phyloP scores from a whole-genome alignment of 1,140 invertebrate species.

The Leptinotarsa texana region DNA sequence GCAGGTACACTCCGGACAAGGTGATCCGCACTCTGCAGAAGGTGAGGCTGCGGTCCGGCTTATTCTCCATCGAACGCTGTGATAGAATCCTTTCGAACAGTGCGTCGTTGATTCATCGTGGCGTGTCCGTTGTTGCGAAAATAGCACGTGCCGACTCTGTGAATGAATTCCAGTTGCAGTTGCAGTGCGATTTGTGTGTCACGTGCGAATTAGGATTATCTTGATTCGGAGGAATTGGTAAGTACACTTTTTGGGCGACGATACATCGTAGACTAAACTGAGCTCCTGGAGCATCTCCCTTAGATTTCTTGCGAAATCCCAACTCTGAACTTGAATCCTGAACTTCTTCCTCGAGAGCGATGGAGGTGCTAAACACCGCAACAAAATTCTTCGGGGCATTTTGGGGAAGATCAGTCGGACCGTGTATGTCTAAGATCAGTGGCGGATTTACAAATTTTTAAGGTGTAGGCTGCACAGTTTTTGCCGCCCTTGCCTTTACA shows the following conservation, averaged over 20 bases:
- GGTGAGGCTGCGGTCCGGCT: slow-evolving; percentile 19
- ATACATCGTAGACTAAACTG: too few relatives aligned
- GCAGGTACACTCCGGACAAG: not conserved
- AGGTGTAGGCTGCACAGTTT: too few relatives aligned
- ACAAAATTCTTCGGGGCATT: too few relatives aligned
- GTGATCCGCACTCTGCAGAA: slow-evolving; percentile 21
- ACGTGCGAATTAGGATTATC: not conserved
- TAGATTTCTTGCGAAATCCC: too few relatives aligned
- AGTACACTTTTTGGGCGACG: not conserved
- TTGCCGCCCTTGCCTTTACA: too few relatives aligned
- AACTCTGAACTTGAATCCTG: too few relatives aligned
- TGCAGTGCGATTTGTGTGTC: slow-evolving; percentile 5
- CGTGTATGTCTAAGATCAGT: too few relatives aligned
- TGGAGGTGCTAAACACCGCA: too few relatives aligned
- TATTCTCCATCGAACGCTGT: slow-evolving; percentile 24
- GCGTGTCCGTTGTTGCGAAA: not conserved
- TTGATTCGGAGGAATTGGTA: not conserved
- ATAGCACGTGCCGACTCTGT: not conserved
- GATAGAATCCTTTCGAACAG: slow-evolving; percentile 9
- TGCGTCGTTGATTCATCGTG: slow-evolving; percentile 1
- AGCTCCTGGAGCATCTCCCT: too few relatives aligned
- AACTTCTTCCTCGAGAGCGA: too few relatives aligned
- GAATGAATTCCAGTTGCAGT: slow-evolving; percentile 8
- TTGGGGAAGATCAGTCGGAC: too few relatives aligned
- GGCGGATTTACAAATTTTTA: too few relatives aligned